Evolutionary conservation across 2,888 invertebrate species (phyloP).

Genomic region (Diabrotica balteata): DNA sequence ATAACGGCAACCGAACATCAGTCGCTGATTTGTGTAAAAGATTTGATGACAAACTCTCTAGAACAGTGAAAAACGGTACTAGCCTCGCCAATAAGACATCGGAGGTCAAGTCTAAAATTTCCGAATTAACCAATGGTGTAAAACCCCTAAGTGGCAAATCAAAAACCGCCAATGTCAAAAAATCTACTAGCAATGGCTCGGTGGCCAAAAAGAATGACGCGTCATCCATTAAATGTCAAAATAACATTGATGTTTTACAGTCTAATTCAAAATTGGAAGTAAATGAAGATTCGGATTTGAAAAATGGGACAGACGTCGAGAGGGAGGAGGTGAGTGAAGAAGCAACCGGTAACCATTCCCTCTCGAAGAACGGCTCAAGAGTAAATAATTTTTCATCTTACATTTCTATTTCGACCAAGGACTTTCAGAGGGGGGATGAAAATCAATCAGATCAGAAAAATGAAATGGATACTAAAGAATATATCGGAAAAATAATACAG

Average conservation of each 20-base stretch:
- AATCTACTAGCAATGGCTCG: slow-evolving; percentile 32
- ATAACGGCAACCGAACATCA: slow-evolving; percentile 67
- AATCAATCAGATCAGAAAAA: slow-evolving; percentile 44
- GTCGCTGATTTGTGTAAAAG: slow-evolving; percentile 68
- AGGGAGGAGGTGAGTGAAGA: slow-evolving; percentile 30
- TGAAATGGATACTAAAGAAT: slow-evolving; percentile 41
- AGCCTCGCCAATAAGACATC: slow-evolving; percentile 26
- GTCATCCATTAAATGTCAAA: slow-evolving; percentile 37
- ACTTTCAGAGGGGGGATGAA: slow-evolving; percentile 60
- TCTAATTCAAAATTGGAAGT: slow-evolving; percentile 41
- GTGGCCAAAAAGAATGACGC: slow-evolving; percentile 33
- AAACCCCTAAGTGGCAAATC: slow-evolving; percentile 19
- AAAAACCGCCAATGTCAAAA: slow-evolving; percentile 33
- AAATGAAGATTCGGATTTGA: slow-evolving; percentile 35
- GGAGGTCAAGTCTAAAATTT: slow-evolving; percentile 25
- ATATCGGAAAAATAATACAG: slow-evolving; percentile 32
- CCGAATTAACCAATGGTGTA: slow-evolving; percentile 28
- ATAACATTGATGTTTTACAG: slow-evolving; percentile 43
- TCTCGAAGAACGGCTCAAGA: slow-evolving; percentile 40
- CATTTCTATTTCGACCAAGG: slow-evolving; percentile 65
- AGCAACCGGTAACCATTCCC: slow-evolving; percentile 16
- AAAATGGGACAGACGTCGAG: slow-evolving; percentile 38
- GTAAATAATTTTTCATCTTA: slow-evolving; percentile 69
- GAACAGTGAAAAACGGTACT: slow-evolving; percentile 49
- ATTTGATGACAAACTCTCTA: slow-evolving; percentile 60